Base-by-base conservation (phyloP, 2,888 invertebrate genomes). In the Lucinisca nassula region DNA sequence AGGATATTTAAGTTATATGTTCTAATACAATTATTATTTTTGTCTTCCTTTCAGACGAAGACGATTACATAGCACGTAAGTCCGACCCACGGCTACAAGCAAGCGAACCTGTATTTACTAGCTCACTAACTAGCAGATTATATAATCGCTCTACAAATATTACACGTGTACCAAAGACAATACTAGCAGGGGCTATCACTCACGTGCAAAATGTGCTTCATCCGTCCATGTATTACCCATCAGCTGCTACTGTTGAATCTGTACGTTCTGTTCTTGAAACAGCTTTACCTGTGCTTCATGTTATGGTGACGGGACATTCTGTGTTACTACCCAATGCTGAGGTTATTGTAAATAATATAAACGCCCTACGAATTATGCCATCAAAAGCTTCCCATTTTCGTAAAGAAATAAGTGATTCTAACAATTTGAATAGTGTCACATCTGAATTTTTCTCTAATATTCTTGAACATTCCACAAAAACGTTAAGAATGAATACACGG, bases 1-100 rank as follows among this genome's bases (percentile, higher is more conserved):
- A n/a, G n/a, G n/a, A n/a, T n/a, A n/a, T n/a, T n/a, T n/a, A n/a
- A n/a, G n/a, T n/a, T n/a, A n/a, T n/a, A n/a, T n/a, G n/a, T n/a
- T n/a, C n/a, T n/a, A n/a, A n/a, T n/a, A n/a, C n/a, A n/a, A n/a
- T n/a, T n/a, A n/a, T n/a, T n/a, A n/a, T n/a, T 21, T 14, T 51
- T 37, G 2, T 35, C 73, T 45, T 32, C 30, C 24, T 90, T 87
- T 38, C 85, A 90, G 90, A 81, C 72, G 79, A 84, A 12, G 84
- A 90, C 27, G 90, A 90, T 40, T 90, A 88, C 70, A 90, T 90
- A 27, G 45, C 84, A 45, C 87, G 90, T 90, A 88, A 90, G 90
- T 83, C 86, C 40, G 35, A 35, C 35, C 32, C 35, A 3, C 17
- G 8, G 8, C 67, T 35, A 21, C 35, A 67, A 35, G 17, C 32